Base-by-base conservation (phyloP, 2,888 invertebrate genomes). In the Epirrita christyi region DNA sequence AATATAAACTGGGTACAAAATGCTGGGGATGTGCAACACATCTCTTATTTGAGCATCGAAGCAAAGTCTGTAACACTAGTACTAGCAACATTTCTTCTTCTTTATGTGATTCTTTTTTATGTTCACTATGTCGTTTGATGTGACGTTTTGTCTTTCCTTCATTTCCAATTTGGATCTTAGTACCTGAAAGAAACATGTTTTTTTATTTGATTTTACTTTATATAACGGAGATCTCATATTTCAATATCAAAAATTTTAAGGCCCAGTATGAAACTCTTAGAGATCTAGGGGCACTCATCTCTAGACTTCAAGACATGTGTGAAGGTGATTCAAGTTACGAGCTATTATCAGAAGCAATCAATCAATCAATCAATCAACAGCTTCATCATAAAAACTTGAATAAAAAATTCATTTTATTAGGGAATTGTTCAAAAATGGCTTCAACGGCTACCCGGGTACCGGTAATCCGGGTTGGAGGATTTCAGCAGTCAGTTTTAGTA, bases 91-190 rank as follows among this genome's bases (percentile, higher is more conserved):
- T 82, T 93, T 93, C 83, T 93, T 93, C 80, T 93, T 93, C 71
- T 93, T 93, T 81, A 93, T 94, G 80, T 93, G 93, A 78, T 88
- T 91, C 89, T 94, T 95, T 73, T 94, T 93, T 81, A 96, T 85
- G 88, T 95, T 94, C 59, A 96, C 95, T 56, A 95, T 95, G 78
- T 96, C 96, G 73, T 94, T 95, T 66, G 95, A 94, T 71, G 87
- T 85, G 27, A 93, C 92, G 68, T 93, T 94, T 86, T 96, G 96
- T 77, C 95, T 92, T 82, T 96, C 95, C 80, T 94, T 95, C 92
- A 94, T 94, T 85, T 96, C 96, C 85, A 96, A 94, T 92, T 98
- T 98, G 63, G 96, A 95, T 81, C 94, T 94, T 83, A 98, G 93
- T 70, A 98, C 98, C 93, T 97, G 95, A 70, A 94, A 94, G 21